phyloP scores from a whole-genome alignment of 2,797 vertebrate genomes.

The Falco rusticolus region DNA sequence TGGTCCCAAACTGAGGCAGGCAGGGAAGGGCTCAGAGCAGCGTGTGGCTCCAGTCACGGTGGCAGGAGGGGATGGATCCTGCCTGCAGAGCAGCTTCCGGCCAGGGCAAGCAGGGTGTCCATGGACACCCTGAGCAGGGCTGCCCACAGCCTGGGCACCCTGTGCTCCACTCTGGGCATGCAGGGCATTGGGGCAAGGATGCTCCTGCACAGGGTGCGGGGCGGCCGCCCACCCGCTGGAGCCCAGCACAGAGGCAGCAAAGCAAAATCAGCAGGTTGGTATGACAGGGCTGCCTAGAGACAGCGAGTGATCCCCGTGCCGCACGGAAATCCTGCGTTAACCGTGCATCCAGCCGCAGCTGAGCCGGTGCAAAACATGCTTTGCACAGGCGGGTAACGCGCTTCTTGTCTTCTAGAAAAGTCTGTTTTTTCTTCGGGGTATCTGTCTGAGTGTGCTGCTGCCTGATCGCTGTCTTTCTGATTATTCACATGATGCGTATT shows the following conservation, averaged over 20 bases:
- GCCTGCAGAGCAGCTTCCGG: not conserved
- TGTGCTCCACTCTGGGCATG: not conserved
- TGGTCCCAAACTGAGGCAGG: not conserved
- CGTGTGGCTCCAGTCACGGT: too few relatives aligned
- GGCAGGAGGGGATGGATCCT: not conserved
- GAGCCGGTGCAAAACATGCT: not conserved
- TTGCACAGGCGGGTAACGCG: not conserved
- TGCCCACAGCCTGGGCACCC: not conserved
- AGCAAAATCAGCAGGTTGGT: not conserved
- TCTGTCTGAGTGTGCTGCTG: not conserved
- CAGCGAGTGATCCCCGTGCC: not conserved
- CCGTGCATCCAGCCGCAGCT: not conserved
- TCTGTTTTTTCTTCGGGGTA: not conserved
- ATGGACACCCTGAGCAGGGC: rapidly evolving
- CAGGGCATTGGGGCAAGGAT: not conserved
- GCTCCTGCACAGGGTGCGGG: rapidly evolving
- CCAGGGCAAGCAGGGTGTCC: not conserved
- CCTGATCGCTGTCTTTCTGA: not conserved
- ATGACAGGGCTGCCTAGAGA: not conserved
- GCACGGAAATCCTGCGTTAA: not conserved
- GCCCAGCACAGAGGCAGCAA: not conserved
- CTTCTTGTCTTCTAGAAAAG: not conserved
- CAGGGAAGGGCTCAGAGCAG: not conserved
- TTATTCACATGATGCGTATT: not conserved
- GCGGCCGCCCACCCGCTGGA: rapidly evolving